Evolutionary conservation across 2,888 invertebrate species (phyloP), one percentile per base, ranked within the genome.

Genomic region (Capitulum mitella): DNA sequence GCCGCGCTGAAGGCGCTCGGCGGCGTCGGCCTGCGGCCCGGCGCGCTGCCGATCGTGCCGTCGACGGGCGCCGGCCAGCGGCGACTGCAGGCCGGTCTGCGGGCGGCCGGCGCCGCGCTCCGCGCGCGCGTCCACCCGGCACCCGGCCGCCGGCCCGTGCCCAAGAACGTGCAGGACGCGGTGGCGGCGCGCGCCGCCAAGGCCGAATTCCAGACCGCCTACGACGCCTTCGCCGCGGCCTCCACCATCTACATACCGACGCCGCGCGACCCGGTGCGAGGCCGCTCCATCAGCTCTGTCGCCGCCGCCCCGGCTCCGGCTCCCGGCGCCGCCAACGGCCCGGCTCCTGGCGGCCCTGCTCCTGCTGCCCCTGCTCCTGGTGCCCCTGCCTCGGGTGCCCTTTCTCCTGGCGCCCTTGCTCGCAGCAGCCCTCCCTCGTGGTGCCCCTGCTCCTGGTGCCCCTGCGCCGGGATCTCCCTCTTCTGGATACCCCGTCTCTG

Each of bases 241-340:
- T 82, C 48, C 81, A 70, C 78, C 80, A 81, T 54, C 78, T 79
- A 78, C 2, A 26, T 70, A 6, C 70, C 58, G 70, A 1, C 37
- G n/a, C 58, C n/a, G n/a, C n/a, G n/a, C n/a, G n/a, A n/a, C n/a
- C n/a, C n/a, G n/a, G n/a, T n/a, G n/a, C n/a, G n/a, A 43, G 43
- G 12, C 43, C 43, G 43, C 43, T 12, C 43, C 43, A 43, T 43
- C 5, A 8, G 5, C 43, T 43, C 43, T 43, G 43, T 12, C 43
- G 6, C 43, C 43, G 43, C 6, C 54, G 26, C 54, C 3, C 6
- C 54, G 3, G 16, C 80, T 81, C 40, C 81, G 89, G 58, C 10
- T 29, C 58, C 29, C 58, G 29, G n/a, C 29, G 6, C 29, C 29
- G n/a, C 58, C 43, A 43, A 43, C 43, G 6, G 6, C 43, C 12